Evolutionary conservation across 1,140 invertebrate genomes (phyloP).

Genomic region (Notospermus geniculatus): DNA sequence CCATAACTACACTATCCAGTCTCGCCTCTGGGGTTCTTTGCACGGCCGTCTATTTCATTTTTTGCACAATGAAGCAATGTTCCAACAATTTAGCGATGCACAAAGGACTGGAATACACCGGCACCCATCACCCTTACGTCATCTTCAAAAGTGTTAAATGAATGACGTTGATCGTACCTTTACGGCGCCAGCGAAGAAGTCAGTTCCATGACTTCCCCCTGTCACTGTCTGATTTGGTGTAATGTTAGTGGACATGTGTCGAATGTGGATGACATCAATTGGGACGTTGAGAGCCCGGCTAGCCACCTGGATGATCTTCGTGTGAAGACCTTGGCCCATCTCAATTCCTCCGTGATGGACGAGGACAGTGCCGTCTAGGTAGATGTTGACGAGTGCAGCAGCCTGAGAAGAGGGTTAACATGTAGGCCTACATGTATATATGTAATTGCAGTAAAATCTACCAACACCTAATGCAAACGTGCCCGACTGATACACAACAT

Average conservation of each 20-base stretch:
- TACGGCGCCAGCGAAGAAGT: slow-evolving; percentile 90
- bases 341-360: slow-evolving; percentile 87
- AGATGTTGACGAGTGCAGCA: slow-evolving; percentile 85
- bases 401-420: slow-evolving; percentile 33
- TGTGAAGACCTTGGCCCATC: slow-evolving; percentile 96
- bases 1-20: too few species aligned
- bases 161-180: slow-evolving; percentile 57
- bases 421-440: too few species aligned
- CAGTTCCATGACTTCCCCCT: slow-evolving; percentile 82
- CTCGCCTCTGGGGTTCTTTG: too few species aligned
- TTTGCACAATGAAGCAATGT: too few species aligned
- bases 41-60: too few species aligned
- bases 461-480: too few species aligned
- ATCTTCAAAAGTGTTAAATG: neutral
- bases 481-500: too few species aligned
- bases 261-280: slow-evolving; percentile 74
- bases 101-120: neutral
- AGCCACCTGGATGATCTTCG: slow-evolving; percentile 86
- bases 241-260: slow-evolving; percentile 85
- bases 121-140: neutral
- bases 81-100: too few species aligned
- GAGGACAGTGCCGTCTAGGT: slow-evolving; percentile 87
- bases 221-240: slow-evolving; percentile 89
- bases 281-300: slow-evolving; percentile 67
- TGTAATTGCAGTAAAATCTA: too few species aligned